Evolutionary conservation across 2,888 invertebrate genomes (phyloP).

Genomic region (Schrankia costaestrigalis): DNA sequence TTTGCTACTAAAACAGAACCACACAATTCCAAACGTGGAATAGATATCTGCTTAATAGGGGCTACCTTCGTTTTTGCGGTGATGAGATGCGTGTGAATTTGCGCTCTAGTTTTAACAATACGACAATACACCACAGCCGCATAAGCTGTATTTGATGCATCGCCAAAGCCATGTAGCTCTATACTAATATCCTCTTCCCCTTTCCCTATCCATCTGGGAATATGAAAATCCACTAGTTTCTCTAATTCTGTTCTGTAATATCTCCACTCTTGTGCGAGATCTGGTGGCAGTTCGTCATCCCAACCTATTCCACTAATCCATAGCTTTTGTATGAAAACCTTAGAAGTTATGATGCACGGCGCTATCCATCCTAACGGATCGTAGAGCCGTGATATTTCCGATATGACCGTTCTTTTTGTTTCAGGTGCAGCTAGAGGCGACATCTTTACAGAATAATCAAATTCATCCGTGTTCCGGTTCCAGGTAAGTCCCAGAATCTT

Average conservation of each 20-base stretch:
- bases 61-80: slow-evolving; percentile 1
- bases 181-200: too few relatives aligned
- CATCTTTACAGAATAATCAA: neutral
- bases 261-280: too few relatives aligned
- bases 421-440: too few relatives aligned
- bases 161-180: slow-evolving; percentile 6
- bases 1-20: neutral
- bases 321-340: too few relatives aligned
- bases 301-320: neutral
- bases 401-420: neutral
- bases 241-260: too few relatives aligned
- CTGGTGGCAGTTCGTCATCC: neutral
- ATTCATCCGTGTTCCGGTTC: neutral
- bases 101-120: neutral
- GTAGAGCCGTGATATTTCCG: neutral
- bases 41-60: slow-evolving; percentile 1
- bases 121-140: slow-evolving; percentile 1
- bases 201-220: too few relatives aligned
- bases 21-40: slow-evolving; percentile 3
- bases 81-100: neutral
- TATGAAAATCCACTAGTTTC: too few relatives aligned
- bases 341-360: neutral
- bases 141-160: slow-evolving; percentile 4
- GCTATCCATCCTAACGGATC: slow-evolving; percentile 4
- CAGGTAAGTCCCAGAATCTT: neutral